Base-by-base conservation (phyloP, 53 echinoderm and acorn worm species). In the Henricia sp. region DNA sequence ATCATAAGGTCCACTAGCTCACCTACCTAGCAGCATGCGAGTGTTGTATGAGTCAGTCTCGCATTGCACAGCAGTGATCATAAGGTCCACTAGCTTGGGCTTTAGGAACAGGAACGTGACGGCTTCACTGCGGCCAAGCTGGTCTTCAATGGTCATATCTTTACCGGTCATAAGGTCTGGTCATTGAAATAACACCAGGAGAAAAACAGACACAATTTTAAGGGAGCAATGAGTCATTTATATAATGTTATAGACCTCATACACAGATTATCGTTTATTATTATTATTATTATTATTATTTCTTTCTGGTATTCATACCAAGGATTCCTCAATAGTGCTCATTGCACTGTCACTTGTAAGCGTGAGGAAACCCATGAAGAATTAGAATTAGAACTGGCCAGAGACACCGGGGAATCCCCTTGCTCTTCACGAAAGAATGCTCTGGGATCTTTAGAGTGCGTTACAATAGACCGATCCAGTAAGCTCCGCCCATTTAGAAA, bases 11-110 rank as follows among this genome's bases (percentile, higher is more conserved):
- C 92, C 20, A 95, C 95, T 10, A 95, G 23, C n/a, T 51, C 23
- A 87, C 93, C 71, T 90, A 97, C 97, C 97, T 33, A 97, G 88
- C 2, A 97, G 80, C 97, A 97, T 97, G 73, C 94, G 97, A 52
- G 94, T 92, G 46, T 97, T 97, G 36, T 89, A 88, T 1, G 94
- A 91, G 70, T 97, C 94, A 20, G 86, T 90, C 54, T 97, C 97
- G 88, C 97, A 97, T 25, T 94, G 88, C 44, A 97, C 85, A 14
- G 94, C 94, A 60, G 85, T 90, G 29, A 97, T 88, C 97, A 97
- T 97, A n/a, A 97, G 90, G 85, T 94, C 94, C n/a, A 97, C 97
- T 16, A 97, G 86, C 62, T 90, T 86, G 10, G 88, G 84, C 64
- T 97, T 97, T 41, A 97, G 88, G 25, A 90, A 94, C 43, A 85